These are phyloP conservation scores for Rachycentron canadum DNA, from an alignment of 2,797 vertebrate genomes.

Conservation along the genomic window DNA sequence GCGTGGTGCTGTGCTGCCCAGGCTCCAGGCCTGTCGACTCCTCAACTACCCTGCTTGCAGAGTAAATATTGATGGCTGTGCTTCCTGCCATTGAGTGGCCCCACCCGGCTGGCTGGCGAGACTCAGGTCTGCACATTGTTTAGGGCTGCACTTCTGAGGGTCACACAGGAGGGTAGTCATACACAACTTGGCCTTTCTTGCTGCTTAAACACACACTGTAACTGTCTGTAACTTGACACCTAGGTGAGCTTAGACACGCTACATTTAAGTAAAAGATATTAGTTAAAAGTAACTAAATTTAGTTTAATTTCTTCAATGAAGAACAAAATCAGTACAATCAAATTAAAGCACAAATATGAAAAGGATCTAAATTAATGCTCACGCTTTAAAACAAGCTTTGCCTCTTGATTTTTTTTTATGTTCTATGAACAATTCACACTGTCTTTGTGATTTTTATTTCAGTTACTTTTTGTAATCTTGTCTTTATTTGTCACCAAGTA, in stretches of 20 bases:
- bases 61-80: conserved; percentile 90
- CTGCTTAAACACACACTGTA: conserved; percentile 5
- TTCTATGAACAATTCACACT: not conserved
- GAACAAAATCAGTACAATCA: not conserved
- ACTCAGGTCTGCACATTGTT: conserved; percentile 84
- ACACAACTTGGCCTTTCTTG: conserved; percentile 5
- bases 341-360: not conserved
- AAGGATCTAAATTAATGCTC: not conserved
- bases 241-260: conserved; percentile 6
- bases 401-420: not conserved
- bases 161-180: conserved; percentile 67
- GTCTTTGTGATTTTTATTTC: not conserved
- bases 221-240: conserved; percentile 5
- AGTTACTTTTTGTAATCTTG: not conserved
- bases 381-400: not conserved
- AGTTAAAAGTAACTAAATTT: not conserved
- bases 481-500: not conserved
- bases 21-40: conserved; percentile 76
- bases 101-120: conserved; percentile 79
- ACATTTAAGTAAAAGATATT: not conserved
- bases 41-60: conserved; percentile 75
- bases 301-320: not conserved
- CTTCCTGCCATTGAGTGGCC: conserved; percentile 88
- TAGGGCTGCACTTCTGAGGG: conserved; percentile 70
- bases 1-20: conserved; percentile 58